Base-by-base conservation (phyloP, 1,140 invertebrate species). In the Heliconius eleuchia region DNA sequence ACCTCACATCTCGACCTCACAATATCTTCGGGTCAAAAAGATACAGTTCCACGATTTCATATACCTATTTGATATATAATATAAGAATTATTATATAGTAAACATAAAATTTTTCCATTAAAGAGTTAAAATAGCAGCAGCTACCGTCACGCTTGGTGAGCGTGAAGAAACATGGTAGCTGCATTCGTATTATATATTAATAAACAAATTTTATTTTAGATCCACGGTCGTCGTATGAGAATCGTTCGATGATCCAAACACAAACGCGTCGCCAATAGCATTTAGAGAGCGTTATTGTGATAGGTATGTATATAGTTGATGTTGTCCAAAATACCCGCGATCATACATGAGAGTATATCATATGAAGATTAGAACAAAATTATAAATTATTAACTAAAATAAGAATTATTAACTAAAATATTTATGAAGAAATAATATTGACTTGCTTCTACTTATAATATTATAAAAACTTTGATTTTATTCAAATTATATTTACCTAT, bases 51-150 rank as follows among this genome's bases (percentile, higher is more conserved):
- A 77, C 52, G 55, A 71, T 74, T 66, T 79, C 27, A 75, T 50
- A 75, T 39, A 27, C 42, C 42, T 16, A 50, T 78, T 71, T 76
- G 76, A 60, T 74, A 60, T 74, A 46, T 77, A 71, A 66, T 16
- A 66, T 66, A 66, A 27, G 30, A 27, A 66, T 66, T 16, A 16
- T 66, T 27, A 16, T 23, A 30, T 66, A 23, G 60, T 66, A 66
- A 80, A 72, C 27, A 71, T 72, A 16, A 74, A 80, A 77, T n/a
- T 77, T 73, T 80, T 80, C 79, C 79, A 72, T 76, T 71, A 77
- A 80, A 73, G 71, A 52, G 55, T 73, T 30, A 60, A 76, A 37
- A 72, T 80, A 55, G 42, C 34, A 55, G 42, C 34, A 78, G 23
- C 46, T 66, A 66, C 3, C 9, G 75, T 80, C 78, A 80, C 78